Base-by-base conservation (phyloP, 2,888 invertebrate species). In the Parochlus steinenii region DNA sequence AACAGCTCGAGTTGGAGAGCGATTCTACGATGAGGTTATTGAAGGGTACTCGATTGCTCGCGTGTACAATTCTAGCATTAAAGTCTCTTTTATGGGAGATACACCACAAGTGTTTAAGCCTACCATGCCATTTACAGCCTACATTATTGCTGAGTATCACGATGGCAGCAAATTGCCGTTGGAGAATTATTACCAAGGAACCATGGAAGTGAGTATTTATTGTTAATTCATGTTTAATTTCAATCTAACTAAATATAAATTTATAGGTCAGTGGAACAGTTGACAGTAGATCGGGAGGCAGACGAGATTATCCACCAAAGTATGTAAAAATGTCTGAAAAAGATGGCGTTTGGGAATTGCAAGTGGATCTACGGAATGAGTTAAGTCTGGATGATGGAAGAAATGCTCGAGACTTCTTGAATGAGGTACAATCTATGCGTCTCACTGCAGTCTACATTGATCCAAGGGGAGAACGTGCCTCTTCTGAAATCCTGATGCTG, bases 41-140 rank as follows among this genome's bases (percentile, higher is more conserved):
- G 76, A 81, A 42, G 95, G 93, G 0, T 86, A 75, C 62, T 80
- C 90, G 10, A 75, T 78, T 39, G 81, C 90, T 0, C 64, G 89
- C 44, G 74, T 95, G 32, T 89, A 77, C 53, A 87, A 89, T 60
- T 86, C 89, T 0, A 81, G 81, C 6, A 66, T 90, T 6, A 71
- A 74, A 35, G 68, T 93, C 2, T 67, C 73, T 23, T 87, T 93
- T 57, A 64, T 93, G 3, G 95, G 93, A 0, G 87, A 85, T 20
- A 71, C 78, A 0, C 85, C 93, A 6, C 87, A 93, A 57, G 79
- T 95, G 11, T 93, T 93, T 61, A 95, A 93, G 55, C 93, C 95
- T 0, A 69, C 83, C 6, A 90, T 93, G 82, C 86, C 90, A 0
- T 80, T 89, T 48, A 77, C 76, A 41, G 67, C 76, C 31, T 86